Evolutionary conservation across 1,140 invertebrate genomes (phyloP).

Genomic region (Venturia canescens): DNA sequence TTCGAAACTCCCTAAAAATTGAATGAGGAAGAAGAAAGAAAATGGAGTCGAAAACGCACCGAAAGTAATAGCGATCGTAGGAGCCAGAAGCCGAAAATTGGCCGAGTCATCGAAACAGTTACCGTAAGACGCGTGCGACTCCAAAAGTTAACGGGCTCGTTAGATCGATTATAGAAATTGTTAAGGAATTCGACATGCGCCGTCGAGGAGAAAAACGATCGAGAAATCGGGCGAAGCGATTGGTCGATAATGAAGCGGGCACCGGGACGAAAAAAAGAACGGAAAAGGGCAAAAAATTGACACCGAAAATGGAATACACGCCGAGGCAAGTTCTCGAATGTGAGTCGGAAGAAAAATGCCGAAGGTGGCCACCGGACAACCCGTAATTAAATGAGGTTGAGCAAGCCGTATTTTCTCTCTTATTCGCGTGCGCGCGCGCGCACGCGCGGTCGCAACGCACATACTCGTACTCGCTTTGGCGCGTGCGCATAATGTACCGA

Average conservation of each 20-base stretch:
- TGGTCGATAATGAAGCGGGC: background rate
- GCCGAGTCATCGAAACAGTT: background rate
- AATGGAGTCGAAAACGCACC: background rate
- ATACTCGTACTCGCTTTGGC: slow-evolving; percentile 9
- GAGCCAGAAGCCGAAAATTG: background rate
- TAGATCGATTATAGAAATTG: no score
- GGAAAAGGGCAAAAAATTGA: background rate
- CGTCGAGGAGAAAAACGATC: background rate
- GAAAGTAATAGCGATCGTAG: background rate
- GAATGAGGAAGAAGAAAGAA: background rate
- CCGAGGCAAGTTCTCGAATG: background rate
- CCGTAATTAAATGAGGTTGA: slow-evolving; percentile 65
- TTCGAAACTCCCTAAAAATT: no score
- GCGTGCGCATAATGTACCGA: slow-evolving; percentile 6
- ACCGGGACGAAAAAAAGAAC: background rate
- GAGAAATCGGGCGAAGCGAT: background rate
- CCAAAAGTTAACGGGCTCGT: background rate
- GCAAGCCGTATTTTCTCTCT: slow-evolving; percentile 46
- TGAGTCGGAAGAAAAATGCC: background rate
- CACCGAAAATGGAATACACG: background rate
- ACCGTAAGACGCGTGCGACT: background rate
- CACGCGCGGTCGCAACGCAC: slow-evolving; percentile 49
- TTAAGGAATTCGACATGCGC: no score
- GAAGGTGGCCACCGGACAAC: slow-evolving; percentile 48
- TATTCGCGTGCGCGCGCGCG: no score